These are phyloP conservation scores for Corydoras sp. DNA, from an alignment of 2,113 vertebrate genomes.

Conservation along the genomic window DNA sequence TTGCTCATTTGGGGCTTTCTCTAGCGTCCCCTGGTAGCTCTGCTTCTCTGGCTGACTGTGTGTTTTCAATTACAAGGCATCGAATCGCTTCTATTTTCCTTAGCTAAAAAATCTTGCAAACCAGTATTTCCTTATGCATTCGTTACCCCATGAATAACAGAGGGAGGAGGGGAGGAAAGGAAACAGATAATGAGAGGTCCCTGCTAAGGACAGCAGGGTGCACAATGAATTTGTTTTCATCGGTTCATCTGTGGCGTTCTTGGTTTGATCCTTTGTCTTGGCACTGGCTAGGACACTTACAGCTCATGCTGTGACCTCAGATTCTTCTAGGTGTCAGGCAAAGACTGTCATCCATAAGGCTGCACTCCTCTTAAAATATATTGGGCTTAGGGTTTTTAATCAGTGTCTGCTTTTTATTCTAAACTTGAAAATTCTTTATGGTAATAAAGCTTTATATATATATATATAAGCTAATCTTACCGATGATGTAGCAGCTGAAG, in stretches of 20 bases:
- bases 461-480: no score
- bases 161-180: constrained; percentile 33
- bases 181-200: constrained; percentile 48
- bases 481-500: no score
- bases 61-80: constrained; percentile 71
- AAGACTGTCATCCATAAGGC: constrained; percentile 8
- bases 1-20: constrained; percentile 59
- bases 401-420: no score
- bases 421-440: no score
- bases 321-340: constrained; percentile 39
- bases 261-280: constrained; percentile 40
- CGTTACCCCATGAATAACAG: constrained; percentile 56
- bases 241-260: constrained; percentile 39
- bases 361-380: constrained; percentile 1
- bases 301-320: constrained; percentile 31
- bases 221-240: constrained; percentile 60
- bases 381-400: no score
- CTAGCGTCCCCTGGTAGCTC: constrained; percentile 58
- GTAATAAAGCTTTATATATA: no score
- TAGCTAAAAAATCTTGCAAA: constrained; percentile 33
- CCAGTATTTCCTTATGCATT: constrained; percentile 40
- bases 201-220: constrained; percentile 49
- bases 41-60: constrained; percentile 57
- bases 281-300: constrained; percentile 44
- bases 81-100: constrained; percentile 44